Evolutionary conservation across 2,888 invertebrate genomes (phyloP).

Genomic region (Tipula vernalis): DNA sequence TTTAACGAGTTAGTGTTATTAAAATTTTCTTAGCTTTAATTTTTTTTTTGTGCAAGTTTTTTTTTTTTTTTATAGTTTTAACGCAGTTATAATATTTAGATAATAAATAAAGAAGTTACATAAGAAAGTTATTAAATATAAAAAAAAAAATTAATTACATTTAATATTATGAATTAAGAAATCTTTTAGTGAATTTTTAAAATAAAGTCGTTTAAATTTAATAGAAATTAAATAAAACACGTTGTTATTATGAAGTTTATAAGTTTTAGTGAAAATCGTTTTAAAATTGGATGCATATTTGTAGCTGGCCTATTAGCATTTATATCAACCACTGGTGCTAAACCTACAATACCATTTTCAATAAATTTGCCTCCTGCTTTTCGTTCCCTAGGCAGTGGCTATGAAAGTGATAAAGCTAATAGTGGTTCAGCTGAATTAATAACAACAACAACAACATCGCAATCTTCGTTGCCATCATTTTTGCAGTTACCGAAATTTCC

Average conservation of each 20-base stretch:
- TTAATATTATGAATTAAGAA: not conserved
- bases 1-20: not conserved
- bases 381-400: not conserved
- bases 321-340: conserved; percentile 29
- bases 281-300: conserved; percentile 20
- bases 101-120: not conserved
- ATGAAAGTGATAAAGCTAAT: not conserved
- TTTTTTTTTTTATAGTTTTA: too few species aligned
- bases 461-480: conserved; percentile 24
- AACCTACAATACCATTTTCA: conserved; percentile 31
- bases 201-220: not conserved
- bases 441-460: not conserved
- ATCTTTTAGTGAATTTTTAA: not conserved
- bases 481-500: conserved; percentile 28
- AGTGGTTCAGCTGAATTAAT: not conserved
- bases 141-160: not conserved
- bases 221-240: not conserved
- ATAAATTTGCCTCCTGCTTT: conserved; percentile 14
- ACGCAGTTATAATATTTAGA: not conserved
- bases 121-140: not conserved
- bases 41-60: not conserved
- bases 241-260: not conserved
- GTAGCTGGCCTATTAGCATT: conserved; percentile 27
- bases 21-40: not conserved
- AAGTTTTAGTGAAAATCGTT: not conserved